Base-by-base conservation (phyloP, 1,140 invertebrate genomes). In the Hylyphantes graminicola region DNA sequence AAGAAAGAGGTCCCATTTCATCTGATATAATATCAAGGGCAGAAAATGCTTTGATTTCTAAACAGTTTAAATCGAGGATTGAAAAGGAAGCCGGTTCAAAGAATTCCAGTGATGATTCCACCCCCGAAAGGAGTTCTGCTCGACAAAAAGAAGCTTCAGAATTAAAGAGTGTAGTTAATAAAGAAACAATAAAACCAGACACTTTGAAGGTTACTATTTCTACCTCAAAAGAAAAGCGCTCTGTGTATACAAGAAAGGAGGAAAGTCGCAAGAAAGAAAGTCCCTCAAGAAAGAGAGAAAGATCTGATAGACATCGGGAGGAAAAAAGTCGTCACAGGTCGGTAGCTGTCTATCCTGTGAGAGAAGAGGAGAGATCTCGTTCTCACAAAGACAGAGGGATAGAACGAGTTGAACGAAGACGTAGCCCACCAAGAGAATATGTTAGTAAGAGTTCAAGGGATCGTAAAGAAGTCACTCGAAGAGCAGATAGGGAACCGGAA, bases 21-120 rank as follows among this genome's bases (percentile, higher is more conserved):
- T 64, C 85, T 59, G 87, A 86, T 57, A 85, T 85, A 12, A 85
- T 86, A 48, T 96, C 96, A 87, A 91, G 95, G 80, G 95, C 95
- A 2, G 95, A 96, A 90, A 96, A 96, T 88, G 95, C 94, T 0
- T 95, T 97, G 87, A 95, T 96, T 89, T 93, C 95, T 21, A 95
- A 96, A 89, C 94, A 94, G 1, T 94, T 95, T 50, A 95, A 93
- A 87, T 93, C 87, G 12, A 85, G 53, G 59, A 85, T 80, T 11
- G 86, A 89, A 89, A 82, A 90, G 88, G 88, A 91, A 89, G 87
- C 92, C 76, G 88, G 88, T 6, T 90, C 90, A 51, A 87, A 88
- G 7, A 89, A 90, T 6, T 90, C 90, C 48, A 89, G 89, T 57
- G 68, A 86, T 0, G 86, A 88, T 6, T 73, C 89, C 90, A 50